Evolutionary conservation across 2,797 vertebrate genomes (phyloP), one percentile per base, ranked within the genome.

Genomic region (Microhierax caerulescens): DNA sequence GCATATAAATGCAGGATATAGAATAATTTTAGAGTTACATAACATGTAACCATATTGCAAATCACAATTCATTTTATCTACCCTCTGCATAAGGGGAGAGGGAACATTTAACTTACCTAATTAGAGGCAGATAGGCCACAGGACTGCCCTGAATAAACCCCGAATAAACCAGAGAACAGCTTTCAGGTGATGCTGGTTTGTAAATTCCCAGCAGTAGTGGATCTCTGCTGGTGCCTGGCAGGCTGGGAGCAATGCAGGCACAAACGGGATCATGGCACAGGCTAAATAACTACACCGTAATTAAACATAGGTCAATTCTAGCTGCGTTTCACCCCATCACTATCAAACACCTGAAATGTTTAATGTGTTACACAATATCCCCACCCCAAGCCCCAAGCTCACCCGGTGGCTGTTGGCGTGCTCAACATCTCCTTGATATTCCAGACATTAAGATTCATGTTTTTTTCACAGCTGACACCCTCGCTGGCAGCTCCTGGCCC

Each of bases 371-470:
- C 8, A n/a, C 13, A 18, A 73, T 43, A 61, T 69, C 43, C 43
- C 57, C 54, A 6, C 0, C 32, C 41, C 6, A 2, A 0, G 2
- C 56, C 60, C 50, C 53, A 28, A 12, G 82, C 98, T 98, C 96
- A 98, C 98, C 98, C 97, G 0, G 95, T 74, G 70, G 96, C 93
- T 89, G 97, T 96, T 0, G 98, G 98, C 28, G 95, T 97, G 93
- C 82, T 98, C 89, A 98, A 68, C 97, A 98, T 98, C 70, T 98
- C 98, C 96, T 98, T 98, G 94, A 98, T 96, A 86, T 97, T 98
- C 98, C 98, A 98, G 74, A 98, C 13, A 12, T 98, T 98, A 65
- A 97, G 74, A 90, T 97, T 98, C 98, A 98, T 97, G 63, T 0
- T 98, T 95, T 93, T 64, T 60, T 91, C 50, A 70, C 60, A 37